Evolutionary conservation across 2,113 vertebrate species (phyloP).

Genomic region (Lycocorax pyrrhopterus): DNA sequence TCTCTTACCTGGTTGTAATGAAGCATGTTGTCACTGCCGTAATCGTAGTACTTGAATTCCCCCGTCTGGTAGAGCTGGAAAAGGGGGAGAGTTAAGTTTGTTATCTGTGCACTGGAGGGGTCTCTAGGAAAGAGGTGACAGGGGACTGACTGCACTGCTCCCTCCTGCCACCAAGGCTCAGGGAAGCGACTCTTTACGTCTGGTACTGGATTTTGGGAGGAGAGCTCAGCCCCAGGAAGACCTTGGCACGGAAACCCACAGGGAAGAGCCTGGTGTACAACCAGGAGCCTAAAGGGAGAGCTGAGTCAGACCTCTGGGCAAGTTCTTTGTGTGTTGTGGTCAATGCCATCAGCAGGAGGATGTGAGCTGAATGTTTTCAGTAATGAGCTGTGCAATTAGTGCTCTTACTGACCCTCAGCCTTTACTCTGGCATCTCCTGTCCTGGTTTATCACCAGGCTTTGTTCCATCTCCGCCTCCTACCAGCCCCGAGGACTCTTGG

Average conservation of each 20-base stretch:
- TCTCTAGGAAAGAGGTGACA: neutral
- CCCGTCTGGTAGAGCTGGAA: slow-evolving; percentile 49
- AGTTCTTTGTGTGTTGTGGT: neutral
- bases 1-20: slow-evolving; percentile 89
- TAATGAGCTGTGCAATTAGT: neutral
- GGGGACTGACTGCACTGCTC: neutral
- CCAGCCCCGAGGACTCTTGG: neutral
- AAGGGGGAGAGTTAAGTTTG: neutral
- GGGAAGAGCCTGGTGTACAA: neutral
- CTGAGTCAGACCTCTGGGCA: neutral
- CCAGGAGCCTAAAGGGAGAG: neutral
- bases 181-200: accelerated
- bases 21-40: slow-evolving; percentile 77
- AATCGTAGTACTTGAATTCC: slow-evolving; percentile 87
- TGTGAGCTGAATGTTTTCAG: accelerated
- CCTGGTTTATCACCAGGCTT: neutral
- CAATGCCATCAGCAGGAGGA: neutral
- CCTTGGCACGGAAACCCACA: accelerated
- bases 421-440: neutral
- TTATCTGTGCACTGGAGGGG: neutral
- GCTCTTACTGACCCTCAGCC: neutral
- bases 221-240: neutral
- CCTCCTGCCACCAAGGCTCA: neutral
- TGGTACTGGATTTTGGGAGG: neutral
- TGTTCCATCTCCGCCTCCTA: neutral